A percentile compares a stretch with the other conserved stretches of the same genome.
phyloP scores from a whole-genome alignment of 2,113 vertebrate species.

The Rattus norvegicus region DNA sequence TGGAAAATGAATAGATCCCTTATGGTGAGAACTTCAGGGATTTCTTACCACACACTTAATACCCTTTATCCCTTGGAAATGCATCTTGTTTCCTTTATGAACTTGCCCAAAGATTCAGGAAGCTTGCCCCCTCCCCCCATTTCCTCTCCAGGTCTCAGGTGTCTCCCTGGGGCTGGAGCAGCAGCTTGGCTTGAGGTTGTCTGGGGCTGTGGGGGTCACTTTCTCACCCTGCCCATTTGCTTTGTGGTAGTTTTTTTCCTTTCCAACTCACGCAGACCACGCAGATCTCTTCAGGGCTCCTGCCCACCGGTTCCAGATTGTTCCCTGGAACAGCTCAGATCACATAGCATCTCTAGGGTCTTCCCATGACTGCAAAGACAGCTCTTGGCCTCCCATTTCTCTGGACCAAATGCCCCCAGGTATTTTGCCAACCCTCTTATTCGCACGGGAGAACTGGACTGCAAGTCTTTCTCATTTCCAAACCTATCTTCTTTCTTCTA shows the following conservation, averaged over 20 bases:
- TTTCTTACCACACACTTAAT: background rate
- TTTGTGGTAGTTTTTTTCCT: background rate
- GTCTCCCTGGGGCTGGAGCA: background rate
- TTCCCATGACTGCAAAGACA: no score
- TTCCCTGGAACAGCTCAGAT: background rate
- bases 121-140: background rate
- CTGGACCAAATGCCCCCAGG: background rate
- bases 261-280: background rate
- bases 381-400: background rate
- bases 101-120: background rate
- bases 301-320: background rate
- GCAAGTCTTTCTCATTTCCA: background rate
- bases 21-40: background rate
- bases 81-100: background rate
- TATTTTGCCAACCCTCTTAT: background rate
- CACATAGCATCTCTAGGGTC: background rate
- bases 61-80: background rate
- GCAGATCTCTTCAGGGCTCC: background rate
- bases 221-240: background rate
- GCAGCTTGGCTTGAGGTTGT: background rate
- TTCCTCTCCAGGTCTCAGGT: background rate
- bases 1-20: no score
- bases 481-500: background rate
- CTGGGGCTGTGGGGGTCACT: background rate
- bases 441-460: background rate